Evolutionary conservation across 2,113 vertebrate genomes (phyloP).

Genomic region (Catagonus wagneri): DNA sequence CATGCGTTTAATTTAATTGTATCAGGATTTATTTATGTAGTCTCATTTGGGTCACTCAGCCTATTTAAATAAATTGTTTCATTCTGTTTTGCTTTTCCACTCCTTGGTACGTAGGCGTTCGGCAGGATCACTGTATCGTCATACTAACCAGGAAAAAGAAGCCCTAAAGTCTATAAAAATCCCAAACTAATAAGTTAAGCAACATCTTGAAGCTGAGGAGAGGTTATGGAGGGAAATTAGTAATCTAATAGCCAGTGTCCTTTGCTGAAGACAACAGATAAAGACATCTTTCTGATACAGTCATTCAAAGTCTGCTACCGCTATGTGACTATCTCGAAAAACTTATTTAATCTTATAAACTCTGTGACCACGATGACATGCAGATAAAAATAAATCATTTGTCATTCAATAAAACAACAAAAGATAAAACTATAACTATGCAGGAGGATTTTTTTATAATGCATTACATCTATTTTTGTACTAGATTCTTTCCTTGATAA

Average conservation of each 20-base stretch:
- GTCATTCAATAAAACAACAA: neutral
- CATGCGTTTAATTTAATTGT: neutral
- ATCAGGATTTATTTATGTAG: neutral
- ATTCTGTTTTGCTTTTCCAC: neutral
- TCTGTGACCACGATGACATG: neutral
- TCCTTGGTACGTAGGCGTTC: neutral
- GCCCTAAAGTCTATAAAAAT: neutral
- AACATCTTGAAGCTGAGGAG: neutral
- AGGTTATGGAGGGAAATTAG: neutral
- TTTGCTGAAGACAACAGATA: neutral
- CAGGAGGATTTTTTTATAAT: constrained; percentile 3
- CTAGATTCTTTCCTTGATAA: neutral
- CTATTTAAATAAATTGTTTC: neutral
- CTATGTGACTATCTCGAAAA: neutral
- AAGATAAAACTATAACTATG: neutral
- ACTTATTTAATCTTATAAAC: neutral
- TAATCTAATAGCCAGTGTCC: neutral
- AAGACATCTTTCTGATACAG: neutral
- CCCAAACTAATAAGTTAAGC: neutral
- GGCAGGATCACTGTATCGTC: neutral
- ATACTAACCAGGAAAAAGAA: neutral
- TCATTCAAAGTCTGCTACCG: neutral
- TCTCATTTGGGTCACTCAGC: neutral
- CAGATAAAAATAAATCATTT: neutral
- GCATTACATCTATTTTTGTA: neutral